These are phyloP conservation scores for Myanophis thanlyinensis DNA, from an alignment of 2,113 vertebrate species.

Conservation along the genomic window DNA sequence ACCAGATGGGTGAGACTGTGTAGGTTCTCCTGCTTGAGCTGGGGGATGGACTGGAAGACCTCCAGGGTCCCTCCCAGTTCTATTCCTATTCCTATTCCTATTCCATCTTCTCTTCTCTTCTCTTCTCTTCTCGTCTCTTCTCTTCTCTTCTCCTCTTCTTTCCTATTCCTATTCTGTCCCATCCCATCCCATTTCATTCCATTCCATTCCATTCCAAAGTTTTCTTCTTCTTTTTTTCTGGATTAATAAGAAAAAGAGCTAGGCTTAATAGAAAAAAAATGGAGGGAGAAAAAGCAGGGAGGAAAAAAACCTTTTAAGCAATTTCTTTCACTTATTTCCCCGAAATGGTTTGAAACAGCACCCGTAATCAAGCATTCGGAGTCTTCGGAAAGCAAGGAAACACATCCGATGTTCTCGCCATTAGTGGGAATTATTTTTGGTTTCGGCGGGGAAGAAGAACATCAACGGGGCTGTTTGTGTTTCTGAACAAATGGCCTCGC, in stretches of 20 bases:
- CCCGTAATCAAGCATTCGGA: constrained; percentile 35
- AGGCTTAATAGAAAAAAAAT: constrained; percentile 1
- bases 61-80: too few relatives aligned
- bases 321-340: neutral
- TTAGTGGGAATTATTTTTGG: constrained; percentile 40
- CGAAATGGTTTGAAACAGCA: neutral
- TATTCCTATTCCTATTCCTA: too few relatives aligned
- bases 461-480: neutral
- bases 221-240: neutral
- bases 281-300: neutral
- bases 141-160: too few relatives aligned
- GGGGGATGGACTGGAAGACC: too few relatives aligned
- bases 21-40: too few relatives aligned
- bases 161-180: too few relatives aligned
- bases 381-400: constrained; percentile 21
- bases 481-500: neutral
- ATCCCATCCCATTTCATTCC: too few relatives aligned
- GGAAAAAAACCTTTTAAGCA: constrained; percentile 24
- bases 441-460: fast-evolving
- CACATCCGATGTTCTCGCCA: fast-evolving
- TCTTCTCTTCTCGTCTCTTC: too few relatives aligned
- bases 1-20: too few relatives aligned
- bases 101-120: too few relatives aligned
- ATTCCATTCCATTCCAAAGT: neutral
- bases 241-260: constrained; percentile 26